Evolutionary conservation across 2,888 invertebrate species (phyloP).

Genomic region (Ectemnius cavifrons): DNA sequence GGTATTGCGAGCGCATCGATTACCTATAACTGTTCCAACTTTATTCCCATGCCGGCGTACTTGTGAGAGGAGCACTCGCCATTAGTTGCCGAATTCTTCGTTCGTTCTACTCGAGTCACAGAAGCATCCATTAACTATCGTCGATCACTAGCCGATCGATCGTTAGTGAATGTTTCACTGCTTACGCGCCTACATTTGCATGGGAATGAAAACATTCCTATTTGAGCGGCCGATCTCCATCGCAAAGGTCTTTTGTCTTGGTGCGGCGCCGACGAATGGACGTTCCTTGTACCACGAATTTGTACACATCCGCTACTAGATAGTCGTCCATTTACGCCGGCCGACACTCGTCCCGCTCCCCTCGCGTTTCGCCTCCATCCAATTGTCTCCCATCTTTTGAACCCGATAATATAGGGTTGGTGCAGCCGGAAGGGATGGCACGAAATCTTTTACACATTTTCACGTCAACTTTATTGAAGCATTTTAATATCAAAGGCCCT

Average conservation of each 20-base stretch:
- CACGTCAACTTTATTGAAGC: too few relatives aligned
- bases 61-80: neutral
- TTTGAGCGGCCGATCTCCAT: constrained; percentile 56
- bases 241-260: constrained; percentile 46
- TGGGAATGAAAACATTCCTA: constrained; percentile 66
- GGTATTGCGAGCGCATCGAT: constrained; percentile 32
- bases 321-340: constrained; percentile 33
- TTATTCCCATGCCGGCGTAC: neutral
- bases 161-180: constrained; percentile 17
- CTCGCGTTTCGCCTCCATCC: constrained; percentile 1
- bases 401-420: too few relatives aligned
- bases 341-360: constrained; percentile 19
- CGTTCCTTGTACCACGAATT: constrained; percentile 63
- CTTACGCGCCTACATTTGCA: constrained; percentile 55
- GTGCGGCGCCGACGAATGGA: constrained; percentile 55
- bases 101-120: constrained; percentile 18
- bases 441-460: too few relatives aligned
- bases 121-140: constrained; percentile 27
- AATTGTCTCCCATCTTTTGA: too few relatives aligned
- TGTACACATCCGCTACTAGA: constrained; percentile 57
- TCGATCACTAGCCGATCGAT: constrained; percentile 23
- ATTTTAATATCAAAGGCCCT: too few relatives aligned
- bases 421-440: too few relatives aligned
- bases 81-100: constrained; percentile 31
- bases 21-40: constrained; percentile 27